Conservation (phyloP, 2,113 vertebrate genomes). For the Hydrolagus affinis region DNA sequence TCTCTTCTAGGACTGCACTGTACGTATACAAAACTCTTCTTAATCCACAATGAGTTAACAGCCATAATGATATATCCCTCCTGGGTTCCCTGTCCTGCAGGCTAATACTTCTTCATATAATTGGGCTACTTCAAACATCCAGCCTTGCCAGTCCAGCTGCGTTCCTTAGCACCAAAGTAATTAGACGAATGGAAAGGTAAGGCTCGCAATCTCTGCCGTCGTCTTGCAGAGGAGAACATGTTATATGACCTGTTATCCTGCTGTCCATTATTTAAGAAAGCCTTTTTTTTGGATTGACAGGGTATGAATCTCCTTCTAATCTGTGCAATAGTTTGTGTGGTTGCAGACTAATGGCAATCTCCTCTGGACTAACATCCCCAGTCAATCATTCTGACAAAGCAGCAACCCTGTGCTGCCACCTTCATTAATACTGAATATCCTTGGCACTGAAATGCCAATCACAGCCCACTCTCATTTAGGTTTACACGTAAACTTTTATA, state of each 20-base stretch:
- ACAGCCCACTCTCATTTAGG: neutral
- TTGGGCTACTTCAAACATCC: neutral
- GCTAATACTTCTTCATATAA: neutral
- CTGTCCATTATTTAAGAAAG: neutral
- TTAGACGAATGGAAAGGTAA: neutral
- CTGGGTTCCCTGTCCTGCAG: neutral
- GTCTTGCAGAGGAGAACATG: neutral
- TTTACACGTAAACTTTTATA: neutral
- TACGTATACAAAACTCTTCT: neutral
- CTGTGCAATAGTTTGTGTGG: neutral
- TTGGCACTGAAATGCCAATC: neutral
- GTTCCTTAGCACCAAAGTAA: neutral
- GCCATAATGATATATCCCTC: neutral
- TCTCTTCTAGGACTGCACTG: no score
- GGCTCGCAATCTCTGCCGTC: neutral
- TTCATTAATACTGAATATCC: slow-evolving; percentile 25
- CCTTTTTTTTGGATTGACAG: slow-evolving; percentile 9
- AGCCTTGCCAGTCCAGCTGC: neutral
- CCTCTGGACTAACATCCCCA: neutral
- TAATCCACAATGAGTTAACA: neutral
- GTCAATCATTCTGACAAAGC: slow-evolving; percentile 20
- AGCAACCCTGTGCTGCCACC: neutral
- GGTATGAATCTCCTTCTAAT: neutral
- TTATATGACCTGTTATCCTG: neutral
- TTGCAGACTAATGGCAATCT: slow-evolving; percentile 2